A percentile compares a stretch with the other conserved stretches of the same genome.
phyloP scores from a whole-genome alignment of 2,113 vertebrate species.

The Serilophus lunatus region DNA sequence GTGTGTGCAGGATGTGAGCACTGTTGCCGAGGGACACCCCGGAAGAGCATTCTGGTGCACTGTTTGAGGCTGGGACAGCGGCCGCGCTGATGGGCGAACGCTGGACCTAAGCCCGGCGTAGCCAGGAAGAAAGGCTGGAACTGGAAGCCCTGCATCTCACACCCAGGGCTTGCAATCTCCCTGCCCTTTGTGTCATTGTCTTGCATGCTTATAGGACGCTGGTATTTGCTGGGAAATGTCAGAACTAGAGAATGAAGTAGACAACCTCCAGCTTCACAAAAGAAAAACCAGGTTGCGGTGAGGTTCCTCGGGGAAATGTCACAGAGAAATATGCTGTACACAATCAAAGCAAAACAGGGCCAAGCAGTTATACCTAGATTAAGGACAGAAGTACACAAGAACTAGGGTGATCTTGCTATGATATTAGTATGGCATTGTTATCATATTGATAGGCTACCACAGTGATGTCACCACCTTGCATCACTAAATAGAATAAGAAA shows the following conservation, averaged over 20 bases:
- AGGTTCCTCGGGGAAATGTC: neutral
- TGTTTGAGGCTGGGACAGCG: rapidly evolving
- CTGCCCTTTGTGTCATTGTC: rapidly evolving
- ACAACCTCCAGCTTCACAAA: neutral
- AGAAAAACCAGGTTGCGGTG: neutral
- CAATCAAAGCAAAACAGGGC: neutral
- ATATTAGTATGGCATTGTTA: neutral
- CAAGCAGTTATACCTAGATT: neutral
- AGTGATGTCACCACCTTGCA: neutral
- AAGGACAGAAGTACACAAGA: neutral
- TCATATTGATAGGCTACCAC: neutral
- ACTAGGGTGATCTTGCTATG: neutral
- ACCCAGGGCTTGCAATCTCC: neutral
- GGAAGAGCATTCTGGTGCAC: rapidly evolving
- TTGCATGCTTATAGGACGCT: neutral
- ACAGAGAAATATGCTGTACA: neutral
- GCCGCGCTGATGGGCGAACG: rapidly evolving
- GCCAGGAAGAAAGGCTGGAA: neutral
- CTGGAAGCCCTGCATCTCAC: neutral
- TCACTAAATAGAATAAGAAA: neutral
- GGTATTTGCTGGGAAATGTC: neutral
- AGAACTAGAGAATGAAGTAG: neutral
- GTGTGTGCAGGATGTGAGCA: neutral
- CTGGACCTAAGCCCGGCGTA: neutral
- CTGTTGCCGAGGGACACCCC: rapidly evolving